Evolutionary conservation across 2,113 vertebrate species (phyloP), one percentile per base, ranked within the genome.

Genomic region (Orycteropus afer): DNA sequence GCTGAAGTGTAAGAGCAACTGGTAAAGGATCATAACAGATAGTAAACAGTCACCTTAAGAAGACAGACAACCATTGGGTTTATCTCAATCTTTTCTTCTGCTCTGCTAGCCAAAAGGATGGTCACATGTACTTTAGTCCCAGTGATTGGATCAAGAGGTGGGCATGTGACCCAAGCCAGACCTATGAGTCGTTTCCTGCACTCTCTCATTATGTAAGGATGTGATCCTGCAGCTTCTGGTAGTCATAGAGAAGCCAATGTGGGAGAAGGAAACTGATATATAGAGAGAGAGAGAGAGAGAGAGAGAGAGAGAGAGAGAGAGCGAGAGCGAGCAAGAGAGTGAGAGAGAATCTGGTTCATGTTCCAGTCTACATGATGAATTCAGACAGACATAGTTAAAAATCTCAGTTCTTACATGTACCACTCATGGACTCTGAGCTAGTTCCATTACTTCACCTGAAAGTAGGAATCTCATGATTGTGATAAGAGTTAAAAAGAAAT

Each of bases 401-500:
- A 91, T 45, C 90, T 82, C 40, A 93, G 84, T 53, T 94, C 51
- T 59, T 61, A 61, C 40, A 76, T 57, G 4, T 89, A 69, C 7
- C 63, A 86, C 4, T 47, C 80, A 15, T 45, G 63, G 65, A 93
- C 63, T 82, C 34, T 84, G 88, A 74, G 14, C 10, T 83, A 63
- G 42, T 51, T 61, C 37, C 3, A 29, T 47, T 18, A 40, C 18
- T 37, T 80, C 42, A 92, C 15, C 27, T 67, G 61, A 83, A 89
- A 65, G 73, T 7, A 42, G 76, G 86, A 55, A 79, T 84, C 63
- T 91, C 87, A 85, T 59, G 55, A 11, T 92, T 78, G 9, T 34
- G 11, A 77, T 74, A 61, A 79, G 67, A 71, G 7, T 79, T 42
- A 87, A 65, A 79, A n/a, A 57, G 61, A 42, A 32, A 69, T 73